Evolutionary conservation across 1,140 invertebrate genomes (phyloP), one percentile per base, ranked within the genome.

Genomic region (Lasioglossum baleicum): DNA sequence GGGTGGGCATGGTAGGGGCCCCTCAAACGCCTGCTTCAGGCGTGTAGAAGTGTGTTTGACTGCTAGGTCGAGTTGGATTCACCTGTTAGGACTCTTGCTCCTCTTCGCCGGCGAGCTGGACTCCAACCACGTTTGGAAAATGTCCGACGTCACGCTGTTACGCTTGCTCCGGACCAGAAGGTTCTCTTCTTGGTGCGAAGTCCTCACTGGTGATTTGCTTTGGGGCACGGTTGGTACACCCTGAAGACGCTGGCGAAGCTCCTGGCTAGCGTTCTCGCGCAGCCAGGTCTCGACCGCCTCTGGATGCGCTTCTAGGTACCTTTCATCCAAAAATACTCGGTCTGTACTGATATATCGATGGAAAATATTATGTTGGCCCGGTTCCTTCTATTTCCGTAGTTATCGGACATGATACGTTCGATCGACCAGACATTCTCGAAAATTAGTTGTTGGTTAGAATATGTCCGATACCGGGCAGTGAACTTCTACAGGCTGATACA

Each of bases 51-150:
- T 26, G 26, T 26, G 35, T 35, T 35, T 2, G 35, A 35, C 35
- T 5, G 35, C 35, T 35, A 35, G 35, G 35, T 35, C 5, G 3
- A 35, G 35, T 35, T 35, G 35, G 35, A 40, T 17, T 77, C 58
- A 96, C 95, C 95, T 95, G 94, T 91, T 92, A 15, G 94, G 94
- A 72, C 94, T 94, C 68, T 87, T 93, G 67, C 92, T 92, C 72
- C 91, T 87, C 82, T 93, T 94, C 65, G 95, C 94, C 3, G 96
- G 96, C 11, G 92, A 94, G 75, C 95, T 96, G 44, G 95, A 95
- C 22, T 96, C 94, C 88, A 97, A 93, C 96, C 96, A 97, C 70
- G 95, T 94, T 88, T 97, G 96, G 90, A 97, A 97, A 61, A 97
- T 93, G 88, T 98, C 97, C 65, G 96, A 97, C 10, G 96, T 97